Evolutionary conservation across 2,888 invertebrate genomes (phyloP), one percentile per base, ranked within the genome.

Genomic region (Cenopis cana): DNA sequence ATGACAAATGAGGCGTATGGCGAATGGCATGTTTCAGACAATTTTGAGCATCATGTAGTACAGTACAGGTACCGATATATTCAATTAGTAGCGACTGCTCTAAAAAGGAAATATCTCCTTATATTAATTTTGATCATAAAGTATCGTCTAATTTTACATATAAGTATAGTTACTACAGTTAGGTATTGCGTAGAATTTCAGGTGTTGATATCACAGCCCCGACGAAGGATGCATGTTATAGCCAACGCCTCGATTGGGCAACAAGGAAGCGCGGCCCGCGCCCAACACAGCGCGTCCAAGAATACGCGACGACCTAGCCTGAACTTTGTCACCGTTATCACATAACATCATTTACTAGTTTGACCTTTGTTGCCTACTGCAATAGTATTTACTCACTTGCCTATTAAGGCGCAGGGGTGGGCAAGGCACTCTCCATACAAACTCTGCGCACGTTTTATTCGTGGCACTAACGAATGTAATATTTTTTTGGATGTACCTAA

Each of bases 181-280:
- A 46, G n/a, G 12, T 5, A n/a, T 46, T 46, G 46, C n/a, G 46
- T n/a, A 46, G n/a, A 14, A 46, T n/a, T 5, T n/a, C n/a, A 46
- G 46, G n/a, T 46, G 46, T 46, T 46, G 46, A 8, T 46, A 17
- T 3, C 17, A 11, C 20, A 20, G 46, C n/a, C 41, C 46, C n/a
- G 11, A 8, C 46, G n/a, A 6, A 46, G 60, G 60, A 60, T 49
- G 24, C 41, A 29, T 49, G n/a, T 59, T 41, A 24, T 18, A 36
- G 41, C 20, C 11, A 1, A 24, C 33, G 9, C 50, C 24, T 17
- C 52, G 59, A 41, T 68, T 68, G 68, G 41, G 68, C 50, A 68
- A 68, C 52, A 14, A 68, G 68, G 68, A 68, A 68, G 41, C 38
- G 52, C 46, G 46, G 24, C 41, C 57, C 38, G 59, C 20, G 9